Conservation (phyloP, 1,140 invertebrate genomes). For the Apis cerana region DNA sequence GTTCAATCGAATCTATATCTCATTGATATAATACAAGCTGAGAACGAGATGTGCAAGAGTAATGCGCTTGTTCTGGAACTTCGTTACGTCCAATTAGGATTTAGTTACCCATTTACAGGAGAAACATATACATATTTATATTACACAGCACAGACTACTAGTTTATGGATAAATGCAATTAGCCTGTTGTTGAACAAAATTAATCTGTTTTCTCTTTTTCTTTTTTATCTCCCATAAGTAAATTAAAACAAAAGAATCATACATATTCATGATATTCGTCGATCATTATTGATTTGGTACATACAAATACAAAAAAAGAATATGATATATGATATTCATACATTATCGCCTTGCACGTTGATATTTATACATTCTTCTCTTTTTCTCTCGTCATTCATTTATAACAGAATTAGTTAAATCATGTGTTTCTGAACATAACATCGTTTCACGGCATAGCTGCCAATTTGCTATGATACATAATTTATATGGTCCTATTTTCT, state of each 20-base stretch:
- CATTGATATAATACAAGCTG: slow-evolving; percentile 6
- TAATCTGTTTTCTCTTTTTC: not conserved
- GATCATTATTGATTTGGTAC: slow-evolving; percentile 10
- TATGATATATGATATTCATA: not conserved
- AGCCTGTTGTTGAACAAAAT: slow-evolving; percentile 26
- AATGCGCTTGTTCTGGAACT: not conserved
- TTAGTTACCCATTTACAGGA: slow-evolving; percentile 6
- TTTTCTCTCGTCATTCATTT: slow-evolving; percentile 6
- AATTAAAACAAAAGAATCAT: not conserved
- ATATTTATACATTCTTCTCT: slow-evolving; percentile 1
- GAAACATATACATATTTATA: slow-evolving; percentile 17
- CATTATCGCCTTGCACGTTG: slow-evolving; percentile 5
- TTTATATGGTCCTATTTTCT: slow-evolving; percentile 50
- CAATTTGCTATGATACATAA: slow-evolving; percentile 26
- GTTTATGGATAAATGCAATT: slow-evolving; percentile 46
- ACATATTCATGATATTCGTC: not conserved
- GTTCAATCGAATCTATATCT: slow-evolving; percentile 21
- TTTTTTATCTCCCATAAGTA: not conserved
- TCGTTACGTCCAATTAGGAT: not conserved
- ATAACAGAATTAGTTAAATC: slow-evolving; percentile 33
- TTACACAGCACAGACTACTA: slow-evolving; percentile 16
- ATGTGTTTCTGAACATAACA: slow-evolving; percentile 8
- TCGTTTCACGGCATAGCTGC: slow-evolving; percentile 34
- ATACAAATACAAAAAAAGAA: slow-evolving; percentile 18
- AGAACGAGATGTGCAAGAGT: slow-evolving; percentile 25